Conservation (phyloP, 2,888 invertebrate species). For the Netelia melanura region DNA sequence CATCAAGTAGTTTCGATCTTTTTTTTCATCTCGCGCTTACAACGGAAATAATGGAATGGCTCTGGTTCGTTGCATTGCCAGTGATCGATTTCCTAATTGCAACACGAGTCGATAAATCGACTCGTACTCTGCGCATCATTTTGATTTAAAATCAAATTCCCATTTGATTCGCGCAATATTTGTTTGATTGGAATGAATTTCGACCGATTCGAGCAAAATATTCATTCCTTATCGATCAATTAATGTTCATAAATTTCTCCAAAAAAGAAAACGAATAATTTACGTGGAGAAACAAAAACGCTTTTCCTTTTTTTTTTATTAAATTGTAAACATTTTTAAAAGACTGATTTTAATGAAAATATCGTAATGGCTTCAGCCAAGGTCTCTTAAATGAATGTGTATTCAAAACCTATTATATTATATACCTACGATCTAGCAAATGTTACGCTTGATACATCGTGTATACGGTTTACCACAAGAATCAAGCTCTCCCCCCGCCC, state of each 20-base stretch:
- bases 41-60: conserved; percentile 24
- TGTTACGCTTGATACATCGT: not conserved
- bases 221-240: not conserved
- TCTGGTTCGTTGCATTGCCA: not conserved
- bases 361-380: no score
- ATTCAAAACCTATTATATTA: no score
- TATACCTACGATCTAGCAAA: not conserved
- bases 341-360: no score
- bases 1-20: conserved; percentile 5
- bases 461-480: not conserved
- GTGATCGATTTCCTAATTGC: conserved; percentile 31
- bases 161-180: not conserved
- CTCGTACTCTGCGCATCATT: not conserved
- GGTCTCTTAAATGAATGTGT: no score
- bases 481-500: no score
- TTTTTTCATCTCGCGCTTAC: conserved; percentile 15
- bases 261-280: no score
- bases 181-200: not conserved
- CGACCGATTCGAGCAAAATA: not conserved
- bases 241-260: not conserved
- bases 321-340: no score
- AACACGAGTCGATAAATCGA: not conserved
- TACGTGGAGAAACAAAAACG: no score
- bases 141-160: not conserved
- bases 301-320: no score